These are phyloP conservation scores for Oegoconia quadripuncta DNA, from an alignment of 2,888 invertebrate genomes.

Conservation along the genomic window DNA sequence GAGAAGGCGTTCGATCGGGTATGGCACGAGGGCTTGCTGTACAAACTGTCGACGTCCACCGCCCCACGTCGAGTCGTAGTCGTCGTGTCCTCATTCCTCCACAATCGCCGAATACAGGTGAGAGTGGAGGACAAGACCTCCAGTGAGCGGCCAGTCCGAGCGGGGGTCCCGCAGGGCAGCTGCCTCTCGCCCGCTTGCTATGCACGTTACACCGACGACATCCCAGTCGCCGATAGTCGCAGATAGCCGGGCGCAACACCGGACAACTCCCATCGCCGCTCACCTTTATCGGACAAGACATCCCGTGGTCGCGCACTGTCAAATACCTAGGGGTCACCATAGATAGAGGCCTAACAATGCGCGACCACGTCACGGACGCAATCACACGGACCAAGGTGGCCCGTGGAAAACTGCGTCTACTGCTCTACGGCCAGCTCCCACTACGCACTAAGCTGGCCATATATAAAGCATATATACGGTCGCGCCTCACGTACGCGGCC, in stretches of 20 bases:
- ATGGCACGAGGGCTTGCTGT: too few relatives aligned
- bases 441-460: too few relatives aligned
- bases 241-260: background rate
- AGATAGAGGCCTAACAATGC: background rate
- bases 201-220: too few relatives aligned
- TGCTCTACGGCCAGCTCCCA: background rate
- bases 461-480: too few relatives aligned
- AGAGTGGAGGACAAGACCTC: too few relatives aligned
- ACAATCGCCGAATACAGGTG: too few relatives aligned
- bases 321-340: background rate
- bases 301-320: background rate
- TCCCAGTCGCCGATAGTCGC: too few relatives aligned
- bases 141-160: too few relatives aligned
- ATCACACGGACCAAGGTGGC: background rate
- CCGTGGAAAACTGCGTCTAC: background rate
- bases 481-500: too few relatives aligned
- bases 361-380: background rate
- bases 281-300: background rate
- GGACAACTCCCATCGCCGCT: background rate
- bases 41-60: background rate
- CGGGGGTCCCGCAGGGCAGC: too few relatives aligned
- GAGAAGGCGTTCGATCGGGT: too few relatives aligned
- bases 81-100: background rate
- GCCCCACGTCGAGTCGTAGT: background rate
- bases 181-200: too few relatives aligned